Evolutionary conservation across 2,113 vertebrate species (phyloP).

Genomic region (Vidua macroura): DNA sequence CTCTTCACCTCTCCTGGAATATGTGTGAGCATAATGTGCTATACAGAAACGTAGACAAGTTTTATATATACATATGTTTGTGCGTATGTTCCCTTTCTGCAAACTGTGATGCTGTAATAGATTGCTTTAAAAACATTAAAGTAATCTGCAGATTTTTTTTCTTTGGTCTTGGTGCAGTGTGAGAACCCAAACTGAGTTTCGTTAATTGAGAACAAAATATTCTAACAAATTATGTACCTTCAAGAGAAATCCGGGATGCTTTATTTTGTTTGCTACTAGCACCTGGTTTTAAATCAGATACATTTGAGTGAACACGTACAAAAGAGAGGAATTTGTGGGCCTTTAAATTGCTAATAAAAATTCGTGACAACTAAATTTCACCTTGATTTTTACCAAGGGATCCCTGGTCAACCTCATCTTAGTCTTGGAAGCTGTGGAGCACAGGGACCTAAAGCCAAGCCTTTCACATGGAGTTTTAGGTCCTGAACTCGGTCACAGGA

Average conservation of each 20-base stretch:
- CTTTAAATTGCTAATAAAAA: constrained; percentile 21
- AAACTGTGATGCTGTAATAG: neutral
- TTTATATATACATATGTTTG: neutral
- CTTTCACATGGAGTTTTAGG: neutral
- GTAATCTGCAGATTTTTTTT: neutral
- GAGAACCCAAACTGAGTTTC: neutral
- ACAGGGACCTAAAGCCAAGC: neutral
- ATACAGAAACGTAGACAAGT: neutral
- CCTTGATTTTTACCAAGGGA: neutral
- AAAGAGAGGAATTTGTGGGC: neutral
- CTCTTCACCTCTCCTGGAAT: neutral
- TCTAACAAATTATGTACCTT: neutral
- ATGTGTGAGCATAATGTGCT: neutral
- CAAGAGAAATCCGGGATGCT: neutral
- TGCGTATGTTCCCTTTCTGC: neutral
- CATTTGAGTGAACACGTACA: neutral
- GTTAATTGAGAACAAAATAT: neutral
- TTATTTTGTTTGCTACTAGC: neutral
- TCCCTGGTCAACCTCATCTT: neutral
- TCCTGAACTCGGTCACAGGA: neutral
- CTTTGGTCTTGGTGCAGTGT: accelerated
- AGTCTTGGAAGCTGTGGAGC: neutral
- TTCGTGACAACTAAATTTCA: neutral
- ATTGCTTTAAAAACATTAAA: neutral
- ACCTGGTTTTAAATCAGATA: constrained; percentile 3